phyloP scores from a whole-genome alignment of 2,113 vertebrate genomes.

The Pica pica region DNA sequence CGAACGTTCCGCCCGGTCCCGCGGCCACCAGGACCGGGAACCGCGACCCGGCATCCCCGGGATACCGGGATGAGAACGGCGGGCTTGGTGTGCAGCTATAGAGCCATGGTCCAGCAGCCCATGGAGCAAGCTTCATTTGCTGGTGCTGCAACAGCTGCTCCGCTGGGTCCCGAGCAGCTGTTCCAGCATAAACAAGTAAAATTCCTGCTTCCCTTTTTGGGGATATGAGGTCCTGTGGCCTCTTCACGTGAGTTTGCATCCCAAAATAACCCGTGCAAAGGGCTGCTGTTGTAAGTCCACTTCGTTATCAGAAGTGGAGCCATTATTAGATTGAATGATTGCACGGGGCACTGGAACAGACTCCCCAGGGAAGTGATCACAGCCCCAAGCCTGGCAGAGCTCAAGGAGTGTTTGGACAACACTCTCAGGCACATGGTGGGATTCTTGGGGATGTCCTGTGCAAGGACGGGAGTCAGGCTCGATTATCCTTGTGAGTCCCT shows the following conservation, averaged over 20 bases:
- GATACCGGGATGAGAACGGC: neutral
- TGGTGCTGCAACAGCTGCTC: neutral
- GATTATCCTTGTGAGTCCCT: neutral
- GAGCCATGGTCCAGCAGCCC: neutral
- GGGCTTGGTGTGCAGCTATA: fast-evolving
- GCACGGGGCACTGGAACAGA: neutral
- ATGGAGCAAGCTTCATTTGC: neutral
- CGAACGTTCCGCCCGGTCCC: neutral
- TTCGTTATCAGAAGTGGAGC: neutral
- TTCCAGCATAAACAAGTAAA: fast-evolving
- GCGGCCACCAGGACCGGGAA: fast-evolving
- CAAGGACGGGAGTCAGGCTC: neutral
- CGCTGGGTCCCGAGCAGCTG: neutral
- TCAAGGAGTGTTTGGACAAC: neutral
- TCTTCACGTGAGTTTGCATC: fast-evolving
- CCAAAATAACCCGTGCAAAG: neutral
- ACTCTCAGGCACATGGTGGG: neutral
- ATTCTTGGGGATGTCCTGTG: neutral
- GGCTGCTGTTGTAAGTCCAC: neutral
- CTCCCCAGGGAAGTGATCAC: neutral
- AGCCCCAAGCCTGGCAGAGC: neutral
- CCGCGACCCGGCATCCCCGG: neutral
- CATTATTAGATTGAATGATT: neutral
- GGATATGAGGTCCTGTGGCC: fast-evolving
- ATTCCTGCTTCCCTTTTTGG: neutral